phyloP scores from a whole-genome alignment of 2,888 invertebrate species.

The Cosmopolites sordidus region DNA sequence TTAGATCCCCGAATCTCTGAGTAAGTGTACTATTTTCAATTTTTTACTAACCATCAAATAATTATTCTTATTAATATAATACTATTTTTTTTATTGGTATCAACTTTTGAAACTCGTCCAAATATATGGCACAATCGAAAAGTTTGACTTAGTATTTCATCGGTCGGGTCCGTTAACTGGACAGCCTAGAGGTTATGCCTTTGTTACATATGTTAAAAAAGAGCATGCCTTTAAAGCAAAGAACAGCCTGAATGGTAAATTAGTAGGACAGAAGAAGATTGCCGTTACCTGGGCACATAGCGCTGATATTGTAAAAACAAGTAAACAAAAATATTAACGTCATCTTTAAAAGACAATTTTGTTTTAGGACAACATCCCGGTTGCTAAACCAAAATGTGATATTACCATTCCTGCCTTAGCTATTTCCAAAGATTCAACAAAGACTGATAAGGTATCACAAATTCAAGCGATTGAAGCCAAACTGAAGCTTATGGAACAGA shows the following conservation, averaged over 20 bases:
- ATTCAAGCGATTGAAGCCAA: conserved; percentile 88
- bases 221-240: conserved; percentile 70
- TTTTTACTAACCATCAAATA: not conserved
- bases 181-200: conserved; percentile 89
- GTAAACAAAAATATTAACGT: not conserved
- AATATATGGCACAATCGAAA: conserved; percentile 88
- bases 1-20: conserved; percentile 86
- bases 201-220: conserved; percentile 71
- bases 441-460: conserved; percentile 71
- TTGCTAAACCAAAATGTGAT: conserved; percentile 63
- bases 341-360: not conserved
- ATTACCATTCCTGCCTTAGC: conserved; percentile 74
- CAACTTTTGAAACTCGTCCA: conserved; percentile 94
- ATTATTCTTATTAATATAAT: conserved; percentile 27
- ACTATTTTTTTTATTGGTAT: conserved; percentile 68
- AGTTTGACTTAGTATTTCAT: conserved; percentile 94
- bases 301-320: conserved; percentile 56
- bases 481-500: conserved; percentile 72
- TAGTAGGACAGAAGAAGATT: conserved; percentile 69
- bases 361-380: conserved; percentile 9
- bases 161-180: conserved; percentile 84
- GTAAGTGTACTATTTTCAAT: conserved; percentile 62
- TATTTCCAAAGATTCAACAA: conserved; percentile 58
- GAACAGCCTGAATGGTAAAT: conserved; percentile 67
- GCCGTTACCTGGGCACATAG: conserved; percentile 79